Percentiles rank a stretch among this genome's conserved stretches.
Conservation (phyloP, 2,113 vertebrate genomes). For the Hirundichthys speculiger region DNA sequence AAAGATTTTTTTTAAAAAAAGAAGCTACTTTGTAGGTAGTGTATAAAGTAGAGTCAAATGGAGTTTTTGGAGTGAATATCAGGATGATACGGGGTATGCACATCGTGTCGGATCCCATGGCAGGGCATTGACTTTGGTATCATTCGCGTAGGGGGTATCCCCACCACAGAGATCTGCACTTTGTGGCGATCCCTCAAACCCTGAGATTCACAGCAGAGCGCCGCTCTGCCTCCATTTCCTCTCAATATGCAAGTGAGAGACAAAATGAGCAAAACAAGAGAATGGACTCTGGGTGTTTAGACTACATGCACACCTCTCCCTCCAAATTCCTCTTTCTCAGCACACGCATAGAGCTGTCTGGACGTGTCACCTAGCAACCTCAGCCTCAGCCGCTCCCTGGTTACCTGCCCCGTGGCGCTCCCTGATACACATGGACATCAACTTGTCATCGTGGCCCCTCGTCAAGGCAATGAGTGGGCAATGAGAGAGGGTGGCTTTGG, state of each 20-base stretch:
- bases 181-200: constrained; percentile 42
- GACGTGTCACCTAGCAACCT: constrained; percentile 77
- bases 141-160: constrained; percentile 78
- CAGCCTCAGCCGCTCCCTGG: constrained; percentile 62
- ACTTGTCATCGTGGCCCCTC: constrained; percentile 40
- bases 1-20: constrained; percentile 5
- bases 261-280: constrained; percentile 30
- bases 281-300: constrained; percentile 8
- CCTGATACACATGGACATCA: constrained; percentile 37
- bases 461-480: constrained; percentile 35
- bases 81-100: constrained; percentile 40
- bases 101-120: constrained; percentile 42
- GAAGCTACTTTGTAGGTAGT: neutral
- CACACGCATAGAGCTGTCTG: constrained; percentile 55
- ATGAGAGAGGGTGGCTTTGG: constrained; percentile 44
- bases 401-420: constrained; percentile 41
- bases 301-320: constrained; percentile 19
- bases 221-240: constrained; percentile 15
- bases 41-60: neutral
- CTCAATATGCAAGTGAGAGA: constrained; percentile 15
- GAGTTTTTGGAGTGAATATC: constrained; percentile 19
- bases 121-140: constrained; percentile 82
- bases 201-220: constrained; percentile 16
- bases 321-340: constrained; percentile 27
- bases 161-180: constrained; percentile 50